phyloP scores from a whole-genome alignment of 2,113 vertebrate species.

The Pandion haliaetus region DNA sequence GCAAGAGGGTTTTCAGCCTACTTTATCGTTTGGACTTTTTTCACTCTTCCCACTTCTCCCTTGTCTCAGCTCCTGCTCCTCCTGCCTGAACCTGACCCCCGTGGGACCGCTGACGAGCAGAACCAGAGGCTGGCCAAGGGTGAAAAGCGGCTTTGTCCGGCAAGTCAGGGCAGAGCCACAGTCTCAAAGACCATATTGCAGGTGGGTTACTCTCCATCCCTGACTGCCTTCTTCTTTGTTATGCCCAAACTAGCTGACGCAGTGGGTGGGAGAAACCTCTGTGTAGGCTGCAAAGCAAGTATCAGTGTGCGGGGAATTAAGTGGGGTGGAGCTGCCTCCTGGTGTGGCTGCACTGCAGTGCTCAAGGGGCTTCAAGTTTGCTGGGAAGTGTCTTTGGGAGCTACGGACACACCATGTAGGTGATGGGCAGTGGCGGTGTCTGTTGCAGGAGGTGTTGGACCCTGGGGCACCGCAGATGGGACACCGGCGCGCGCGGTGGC shows the following conservation, averaged over 20 bases:
- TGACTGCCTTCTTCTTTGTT: background rate
- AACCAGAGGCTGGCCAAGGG: background rate
- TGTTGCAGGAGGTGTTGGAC: background rate
- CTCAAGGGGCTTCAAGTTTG: background rate
- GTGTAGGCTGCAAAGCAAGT: background rate
- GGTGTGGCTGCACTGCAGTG: background rate
- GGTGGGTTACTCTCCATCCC: background rate
- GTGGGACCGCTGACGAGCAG: fast-evolving
- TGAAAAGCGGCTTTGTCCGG: background rate
- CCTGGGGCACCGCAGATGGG: background rate
- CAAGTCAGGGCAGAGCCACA: background rate
- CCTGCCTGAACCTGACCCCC: background rate
- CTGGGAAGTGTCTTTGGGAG: background rate
- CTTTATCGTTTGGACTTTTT: background rate
- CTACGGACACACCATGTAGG: fast-evolving
- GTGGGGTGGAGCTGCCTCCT: background rate
- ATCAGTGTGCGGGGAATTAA: fast-evolving
- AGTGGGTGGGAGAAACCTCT: background rate
- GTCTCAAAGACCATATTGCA: background rate
- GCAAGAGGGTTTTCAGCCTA: background rate
- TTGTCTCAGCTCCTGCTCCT: background rate
- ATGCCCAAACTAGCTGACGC: background rate
- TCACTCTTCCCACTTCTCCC: background rate
- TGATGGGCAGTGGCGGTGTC: background rate
- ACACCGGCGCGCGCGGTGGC: fast-evolving